A percentile compares a stretch with the other conserved stretches of the same genome.
Conservation (phyloP, 2,113 vertebrate genomes). For the Callocephalon fimbriatum region DNA sequence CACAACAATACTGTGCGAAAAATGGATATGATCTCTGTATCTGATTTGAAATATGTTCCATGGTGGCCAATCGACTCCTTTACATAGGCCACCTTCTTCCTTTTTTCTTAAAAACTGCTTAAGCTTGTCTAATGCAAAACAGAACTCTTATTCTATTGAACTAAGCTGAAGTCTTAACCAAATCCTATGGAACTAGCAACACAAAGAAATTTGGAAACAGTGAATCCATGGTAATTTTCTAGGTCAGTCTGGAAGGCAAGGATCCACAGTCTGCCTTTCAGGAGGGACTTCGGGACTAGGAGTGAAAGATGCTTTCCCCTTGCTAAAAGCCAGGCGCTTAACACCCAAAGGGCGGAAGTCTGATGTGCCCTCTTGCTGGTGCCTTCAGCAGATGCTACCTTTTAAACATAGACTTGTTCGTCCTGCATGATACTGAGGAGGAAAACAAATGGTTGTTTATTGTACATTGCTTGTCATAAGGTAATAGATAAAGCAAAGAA, state of each 20-base stretch:
- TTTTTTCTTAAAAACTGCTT: neutral
- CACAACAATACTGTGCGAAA: neutral
- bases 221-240: neutral
- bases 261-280: neutral
- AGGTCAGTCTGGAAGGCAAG: neutral
- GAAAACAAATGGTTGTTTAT: neutral
- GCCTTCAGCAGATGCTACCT: too few species aligned
- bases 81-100: rapidly evolving
- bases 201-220: neutral
- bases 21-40: neutral
- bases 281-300: neutral
- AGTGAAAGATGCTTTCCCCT: neutral
- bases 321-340: neutral
- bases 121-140: neutral
- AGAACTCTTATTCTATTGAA: neutral
- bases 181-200: neutral
- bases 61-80: too few species aligned
- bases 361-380: neutral
- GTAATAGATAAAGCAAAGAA: neutral
- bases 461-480: rapidly evolving
- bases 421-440: neutral
- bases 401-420: neutral
- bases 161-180: neutral
- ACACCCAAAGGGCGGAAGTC: neutral
- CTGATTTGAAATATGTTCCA: neutral